phyloP scores from a whole-genome alignment of 2,113 vertebrate species.

The Cairina moschata region DNA sequence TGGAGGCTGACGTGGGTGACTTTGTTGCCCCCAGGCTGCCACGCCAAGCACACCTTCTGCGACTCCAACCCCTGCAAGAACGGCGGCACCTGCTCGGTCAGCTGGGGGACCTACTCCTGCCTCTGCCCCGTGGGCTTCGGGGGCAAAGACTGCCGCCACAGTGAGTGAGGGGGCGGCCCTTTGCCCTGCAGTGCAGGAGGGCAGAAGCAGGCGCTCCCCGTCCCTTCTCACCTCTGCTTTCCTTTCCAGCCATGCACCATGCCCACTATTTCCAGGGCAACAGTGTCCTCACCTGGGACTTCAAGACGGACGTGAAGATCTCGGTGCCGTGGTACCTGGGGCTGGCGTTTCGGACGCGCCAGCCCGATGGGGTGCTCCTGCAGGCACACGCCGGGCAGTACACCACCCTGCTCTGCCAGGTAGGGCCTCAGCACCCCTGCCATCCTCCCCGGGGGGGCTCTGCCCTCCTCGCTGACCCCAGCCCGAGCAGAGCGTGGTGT shows the following conservation, averaged over 20 bases:
- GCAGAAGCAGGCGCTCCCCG: not conserved
- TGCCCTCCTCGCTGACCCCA: not conserved
- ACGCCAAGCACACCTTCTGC: conserved; percentile 91
- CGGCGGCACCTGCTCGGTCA: conserved; percentile 88
- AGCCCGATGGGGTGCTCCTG: conserved; percentile 86
- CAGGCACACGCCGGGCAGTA: conserved; percentile 93
- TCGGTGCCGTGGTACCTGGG: conserved; percentile 95
- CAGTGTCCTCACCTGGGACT: conserved; percentile 93
- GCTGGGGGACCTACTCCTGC: conserved; percentile 95
- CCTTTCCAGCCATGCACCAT: conserved; percentile 88
- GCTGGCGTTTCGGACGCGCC: conserved; percentile 91
- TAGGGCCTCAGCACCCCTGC: conserved; percentile 18
- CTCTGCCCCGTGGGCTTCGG: conserved; percentile 95
- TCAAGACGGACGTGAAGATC: conserved; percentile 91
- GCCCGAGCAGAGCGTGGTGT: not conserved
- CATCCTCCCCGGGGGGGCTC: not conserved
- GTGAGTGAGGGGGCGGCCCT: conserved; percentile 76
- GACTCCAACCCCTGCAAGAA: conserved; percentile 95
- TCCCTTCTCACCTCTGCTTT: conserved; percentile 25
- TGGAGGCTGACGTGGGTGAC: not conserved
- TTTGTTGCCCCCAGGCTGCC: conserved; percentile 83
- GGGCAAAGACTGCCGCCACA: conserved; percentile 93
- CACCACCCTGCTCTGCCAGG: conserved; percentile 92
- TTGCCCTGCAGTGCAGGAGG: not conserved
- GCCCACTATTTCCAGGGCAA: conserved; percentile 93